Percentiles rank a stretch among this genome's conserved stretches.
Evolutionary conservation across 2,113 vertebrate species (phyloP).

Genomic region (Bufo bufo): DNA sequence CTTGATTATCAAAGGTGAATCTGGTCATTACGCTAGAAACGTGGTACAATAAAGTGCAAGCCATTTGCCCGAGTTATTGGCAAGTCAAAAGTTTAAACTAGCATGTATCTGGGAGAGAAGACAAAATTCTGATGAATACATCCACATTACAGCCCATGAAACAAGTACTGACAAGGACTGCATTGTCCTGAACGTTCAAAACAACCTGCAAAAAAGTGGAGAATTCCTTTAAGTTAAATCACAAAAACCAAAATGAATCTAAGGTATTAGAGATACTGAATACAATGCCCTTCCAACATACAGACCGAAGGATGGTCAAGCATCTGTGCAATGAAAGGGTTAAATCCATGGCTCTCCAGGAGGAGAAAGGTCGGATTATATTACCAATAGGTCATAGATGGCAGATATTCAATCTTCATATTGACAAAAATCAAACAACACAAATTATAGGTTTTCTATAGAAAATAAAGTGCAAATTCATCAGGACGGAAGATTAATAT

Average conservation of each 20-base stretch:
- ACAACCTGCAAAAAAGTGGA: too few relatives aligned
- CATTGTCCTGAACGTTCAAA: too few relatives aligned
- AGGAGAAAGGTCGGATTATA: conserved; percentile 35
- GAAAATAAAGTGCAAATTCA: conserved; percentile 51
- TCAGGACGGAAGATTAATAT: conserved; percentile 44
- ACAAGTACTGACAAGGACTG: too few relatives aligned
- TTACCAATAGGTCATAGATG: conserved; percentile 56
- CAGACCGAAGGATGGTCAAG: background rate
- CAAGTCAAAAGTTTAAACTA: too few relatives aligned
- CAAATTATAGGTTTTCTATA: conserved; percentile 53
- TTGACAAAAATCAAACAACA: conserved; percentile 55
- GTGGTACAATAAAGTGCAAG: too few relatives aligned
- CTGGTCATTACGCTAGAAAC: too few relatives aligned
- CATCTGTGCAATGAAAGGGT: background rate
- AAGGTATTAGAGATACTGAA: background rate
- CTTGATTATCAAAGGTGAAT: too few relatives aligned
- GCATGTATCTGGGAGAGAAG: background rate
- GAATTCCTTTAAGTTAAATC: background rate
- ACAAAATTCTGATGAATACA: too few relatives aligned
- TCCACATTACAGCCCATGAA: too few relatives aligned
- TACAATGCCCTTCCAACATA: background rate
- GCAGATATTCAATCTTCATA: conserved; percentile 57
- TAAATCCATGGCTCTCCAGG: background rate
- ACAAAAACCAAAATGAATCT: too few relatives aligned
- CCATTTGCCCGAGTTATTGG: background rate